Conservation (phyloP, 2,888 invertebrate species). For the Macrosiphum euphorbiae region DNA sequence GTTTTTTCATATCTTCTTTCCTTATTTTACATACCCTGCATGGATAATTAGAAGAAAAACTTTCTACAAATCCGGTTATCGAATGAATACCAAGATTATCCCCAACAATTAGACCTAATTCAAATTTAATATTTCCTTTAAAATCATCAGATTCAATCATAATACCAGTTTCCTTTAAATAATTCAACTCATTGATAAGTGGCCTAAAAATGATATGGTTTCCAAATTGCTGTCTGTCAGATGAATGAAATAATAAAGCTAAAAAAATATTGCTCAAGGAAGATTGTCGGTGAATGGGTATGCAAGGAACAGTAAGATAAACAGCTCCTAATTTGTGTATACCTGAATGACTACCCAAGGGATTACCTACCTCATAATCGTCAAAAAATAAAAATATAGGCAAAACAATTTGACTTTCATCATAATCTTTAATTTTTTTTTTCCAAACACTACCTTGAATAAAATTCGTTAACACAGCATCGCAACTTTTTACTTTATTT, state of each 20-base stretch:
- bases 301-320: constrained; percentile 65
- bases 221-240: constrained; percentile 19
- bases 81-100: constrained; percentile 48
- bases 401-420: background rate
- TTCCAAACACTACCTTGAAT: constrained; percentile 7
- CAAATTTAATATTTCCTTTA: constrained; percentile 41
- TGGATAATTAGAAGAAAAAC: background rate
- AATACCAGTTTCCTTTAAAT: constrained; percentile 17
- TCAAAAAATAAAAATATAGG: constrained; percentile 9
- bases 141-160: background rate
- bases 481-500: background rate
- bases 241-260: background rate
- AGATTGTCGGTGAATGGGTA: constrained; percentile 66
- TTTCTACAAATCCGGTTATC: background rate
- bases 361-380: constrained; percentile 66
- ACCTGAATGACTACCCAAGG: constrained; percentile 67
- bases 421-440: background rate
- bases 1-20: constrained; percentile 29
- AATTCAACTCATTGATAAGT: constrained; percentile 47
- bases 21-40: constrained; percentile 35
- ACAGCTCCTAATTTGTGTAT: constrained; percentile 67
- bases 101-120: constrained; percentile 2
- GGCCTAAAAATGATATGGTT: background rate
- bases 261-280: constrained; percentile 66
- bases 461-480: background rate